phyloP scores from a whole-genome alignment of 1,140 invertebrate genomes.

The Saccostrea glomerata region DNA sequence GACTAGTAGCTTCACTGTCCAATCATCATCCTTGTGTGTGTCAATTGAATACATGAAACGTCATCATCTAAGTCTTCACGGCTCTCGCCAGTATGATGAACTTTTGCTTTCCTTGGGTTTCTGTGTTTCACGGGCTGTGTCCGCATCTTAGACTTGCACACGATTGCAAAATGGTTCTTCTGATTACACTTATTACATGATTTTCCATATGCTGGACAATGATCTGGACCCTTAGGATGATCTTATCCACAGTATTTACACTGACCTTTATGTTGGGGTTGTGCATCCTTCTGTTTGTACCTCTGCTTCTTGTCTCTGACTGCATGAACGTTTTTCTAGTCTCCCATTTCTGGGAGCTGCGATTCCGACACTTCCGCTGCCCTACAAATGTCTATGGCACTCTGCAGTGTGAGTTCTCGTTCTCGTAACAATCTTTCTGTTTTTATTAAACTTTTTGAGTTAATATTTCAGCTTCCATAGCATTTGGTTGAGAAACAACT shows the following conservation, averaged over 20 bases:
- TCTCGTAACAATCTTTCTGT: not conserved
- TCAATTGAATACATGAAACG: not conserved
- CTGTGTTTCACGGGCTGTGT: not conserved
- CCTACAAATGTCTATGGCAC: slow-evolving; percentile 44
- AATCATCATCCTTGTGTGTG: slow-evolving; percentile 15
- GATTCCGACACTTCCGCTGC: not conserved
- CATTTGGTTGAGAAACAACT: slow-evolving; percentile 56
- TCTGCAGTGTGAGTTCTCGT: slow-evolving; percentile 27
- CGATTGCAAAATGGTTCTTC: slow-evolving; percentile 8
- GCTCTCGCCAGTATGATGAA: not conserved
- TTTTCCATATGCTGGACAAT: slow-evolving; percentile 32
- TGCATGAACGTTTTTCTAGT: slow-evolving; percentile 23
- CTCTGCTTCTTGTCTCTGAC: slow-evolving; percentile 6
- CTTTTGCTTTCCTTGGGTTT: not conserved
- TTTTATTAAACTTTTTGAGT: not conserved
- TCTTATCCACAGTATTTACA: not conserved
- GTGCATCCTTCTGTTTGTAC: not conserved
- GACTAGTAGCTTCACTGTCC: not conserved
- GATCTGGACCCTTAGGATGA: not conserved
- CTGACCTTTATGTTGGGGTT: not conserved
- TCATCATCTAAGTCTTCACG: not conserved
- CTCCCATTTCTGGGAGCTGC: slow-evolving; percentile 25
- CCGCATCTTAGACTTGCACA: slow-evolving; percentile 26
- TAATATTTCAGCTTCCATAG: slow-evolving; percentile 50
- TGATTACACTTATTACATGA: slow-evolving; percentile 1